These are phyloP conservation scores for Trachelus tabidus DNA, from an alignment of 2,888 invertebrate genomes.

Conservation along the genomic window DNA sequence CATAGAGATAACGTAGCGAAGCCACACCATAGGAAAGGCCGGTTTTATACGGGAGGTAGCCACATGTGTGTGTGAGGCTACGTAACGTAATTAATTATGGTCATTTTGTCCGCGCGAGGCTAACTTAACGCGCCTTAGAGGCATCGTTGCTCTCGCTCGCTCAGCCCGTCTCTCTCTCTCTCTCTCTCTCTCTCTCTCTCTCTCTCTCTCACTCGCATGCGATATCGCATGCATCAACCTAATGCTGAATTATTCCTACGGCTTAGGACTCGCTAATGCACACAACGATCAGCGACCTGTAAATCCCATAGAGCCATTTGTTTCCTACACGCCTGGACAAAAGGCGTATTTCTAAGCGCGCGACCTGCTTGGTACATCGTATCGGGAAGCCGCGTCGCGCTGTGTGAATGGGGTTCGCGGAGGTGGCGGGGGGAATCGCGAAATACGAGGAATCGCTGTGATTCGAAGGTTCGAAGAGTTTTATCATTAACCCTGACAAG, in stretches of 20 bases:
- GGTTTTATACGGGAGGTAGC: conserved; percentile 37
- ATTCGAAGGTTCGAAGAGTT: neutral
- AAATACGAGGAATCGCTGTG: neutral
- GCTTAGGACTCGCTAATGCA: neutral
- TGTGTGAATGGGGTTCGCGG: neutral
- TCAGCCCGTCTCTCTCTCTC: neutral
- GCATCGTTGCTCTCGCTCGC: neutral
- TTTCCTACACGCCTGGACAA: neutral
- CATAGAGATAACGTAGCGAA: conserved; percentile 43
- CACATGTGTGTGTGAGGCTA: conserved; percentile 32
- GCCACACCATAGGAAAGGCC: conserved; percentile 13
- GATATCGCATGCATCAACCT: neutral
- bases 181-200: too few relatives aligned
- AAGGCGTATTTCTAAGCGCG: neutral
- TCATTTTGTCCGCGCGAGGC: conserved; percentile 34
- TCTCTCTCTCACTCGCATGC: neutral
- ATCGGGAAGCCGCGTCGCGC: neutral
- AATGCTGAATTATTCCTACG: neutral
- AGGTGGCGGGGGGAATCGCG: neutral
- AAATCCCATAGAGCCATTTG: conserved; percentile 15
- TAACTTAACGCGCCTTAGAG: neutral
- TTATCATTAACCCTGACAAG: neutral
- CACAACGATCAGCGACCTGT: conserved; percentile 4
- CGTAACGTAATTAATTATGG: conserved; percentile 48
- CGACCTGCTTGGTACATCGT: neutral